phyloP scores from a whole-genome alignment of 2,888 invertebrate genomes.

The Ernsta delagoae region DNA sequence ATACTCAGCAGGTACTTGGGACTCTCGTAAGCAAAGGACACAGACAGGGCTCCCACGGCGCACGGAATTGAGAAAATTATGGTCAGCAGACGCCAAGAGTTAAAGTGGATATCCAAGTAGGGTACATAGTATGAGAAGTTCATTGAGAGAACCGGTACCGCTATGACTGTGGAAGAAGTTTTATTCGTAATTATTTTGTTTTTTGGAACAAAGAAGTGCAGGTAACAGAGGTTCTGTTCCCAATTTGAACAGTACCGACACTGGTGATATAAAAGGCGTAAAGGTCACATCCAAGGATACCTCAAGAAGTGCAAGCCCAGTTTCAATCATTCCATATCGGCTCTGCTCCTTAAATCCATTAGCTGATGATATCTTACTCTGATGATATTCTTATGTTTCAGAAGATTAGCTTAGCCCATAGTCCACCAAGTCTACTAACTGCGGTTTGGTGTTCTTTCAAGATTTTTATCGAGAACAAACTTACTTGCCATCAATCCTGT shows the following conservation, averaged over 20 bases:
- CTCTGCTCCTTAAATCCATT: no score
- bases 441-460: no score
- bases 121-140: constrained; percentile 71
- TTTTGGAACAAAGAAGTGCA: neutral
- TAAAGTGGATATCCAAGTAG: constrained; percentile 80
- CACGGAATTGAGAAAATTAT: constrained; percentile 86
- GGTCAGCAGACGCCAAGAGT: constrained; percentile 90
- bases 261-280: no score
- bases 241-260: no score
- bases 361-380: no score
- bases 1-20: constrained; percentile 89
- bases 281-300: no score
- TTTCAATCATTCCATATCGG: no score
- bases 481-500: constrained; percentile 70
- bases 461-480: constrained; percentile 2
- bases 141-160: constrained; percentile 87
- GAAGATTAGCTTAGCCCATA: no score
- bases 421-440: no score
- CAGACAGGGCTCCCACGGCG: constrained; percentile 83
- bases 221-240: no score
- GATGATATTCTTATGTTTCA: no score
- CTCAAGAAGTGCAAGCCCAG: no score
- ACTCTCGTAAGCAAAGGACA: constrained; percentile 87
- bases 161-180: constrained; percentile 77
- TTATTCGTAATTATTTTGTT: neutral